Evolutionary conservation across 2,797 vertebrate genomes (phyloP), one percentile per base, ranked within the genome.

Genomic region (Chlorospingus flavigularis): DNA sequence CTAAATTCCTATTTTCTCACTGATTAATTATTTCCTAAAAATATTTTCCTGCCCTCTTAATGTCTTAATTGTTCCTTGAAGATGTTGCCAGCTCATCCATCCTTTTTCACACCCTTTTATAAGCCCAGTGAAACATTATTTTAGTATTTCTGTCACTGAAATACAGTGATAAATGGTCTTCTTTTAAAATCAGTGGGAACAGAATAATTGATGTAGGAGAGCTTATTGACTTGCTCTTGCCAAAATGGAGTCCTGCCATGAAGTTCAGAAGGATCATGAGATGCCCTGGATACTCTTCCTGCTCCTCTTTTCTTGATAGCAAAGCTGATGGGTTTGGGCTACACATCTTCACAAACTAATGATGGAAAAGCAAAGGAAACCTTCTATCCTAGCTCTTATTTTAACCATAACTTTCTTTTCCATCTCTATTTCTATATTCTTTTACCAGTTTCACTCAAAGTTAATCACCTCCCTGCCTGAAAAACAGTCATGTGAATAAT

Each of bases 1-100:
- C 91, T 90, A 95, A 88, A 90, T 89, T 95, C 78, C 26, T 24
- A 79, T 87, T 70, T 90, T 76, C 77, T 81, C 37, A n/a, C 65
- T 40, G 40, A 86, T 50, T 33, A 70, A 66, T 48, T 92, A 37
- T 75, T n/a, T 54, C 45, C 63, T 78, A 74, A 75, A 66, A 65
- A 50, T 74, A 86, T 86, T 90, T 90, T 72, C 63, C 80, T 26
- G 6, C 45, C 25, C 37, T 90, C 54, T 83, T 80, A 91, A 58
- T 72, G 58, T 35, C 87, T 93, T 74, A 43, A 78, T 80, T 78
- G 62, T 84, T 95, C 86, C 80, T 80, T 94, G 85, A 82, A 73
- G 81, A 91, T 0, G 2, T 62, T 91, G 73, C 55, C 48, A 62
- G 63, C 73, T 91, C 71, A 85, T 57, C 76, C 51, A 45, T 85